phyloP scores from a whole-genome alignment of 2,888 invertebrate genomes.

The Spatulosminthurus flaviceps region DNA sequence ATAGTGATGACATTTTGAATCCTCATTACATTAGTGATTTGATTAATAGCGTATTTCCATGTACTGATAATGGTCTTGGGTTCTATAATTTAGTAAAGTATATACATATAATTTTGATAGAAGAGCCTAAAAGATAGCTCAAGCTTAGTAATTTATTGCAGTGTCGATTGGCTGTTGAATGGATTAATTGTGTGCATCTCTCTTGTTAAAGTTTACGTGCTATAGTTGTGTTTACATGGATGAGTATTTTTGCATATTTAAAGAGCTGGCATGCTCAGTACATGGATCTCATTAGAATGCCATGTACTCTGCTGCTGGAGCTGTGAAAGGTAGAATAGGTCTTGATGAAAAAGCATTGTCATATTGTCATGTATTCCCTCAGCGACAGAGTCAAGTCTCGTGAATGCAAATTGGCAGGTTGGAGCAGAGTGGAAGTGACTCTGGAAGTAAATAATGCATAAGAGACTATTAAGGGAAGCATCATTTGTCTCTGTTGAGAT shows the following conservation, averaged over 20 bases:
- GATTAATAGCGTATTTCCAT: not conserved
- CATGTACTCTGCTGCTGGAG: too few relatives aligned
- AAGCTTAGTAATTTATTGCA: not conserved
- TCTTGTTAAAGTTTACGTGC: not conserved
- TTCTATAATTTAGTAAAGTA: not conserved
- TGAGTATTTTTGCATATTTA: too few relatives aligned
- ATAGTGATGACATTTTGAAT: too few relatives aligned
- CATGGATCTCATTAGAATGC: too few relatives aligned
- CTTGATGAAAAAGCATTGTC: too few relatives aligned
- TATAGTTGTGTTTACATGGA: not conserved
- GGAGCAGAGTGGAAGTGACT: not conserved
- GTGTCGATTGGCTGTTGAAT: not conserved
- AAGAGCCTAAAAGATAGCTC: not conserved
- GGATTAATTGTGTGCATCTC: not conserved
- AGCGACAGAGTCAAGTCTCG: too few relatives aligned
- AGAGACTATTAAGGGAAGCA: not conserved
- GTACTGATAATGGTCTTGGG: not conserved
- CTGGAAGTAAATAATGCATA: not conserved
- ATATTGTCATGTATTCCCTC: too few relatives aligned
- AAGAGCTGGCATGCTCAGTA: too few relatives aligned
- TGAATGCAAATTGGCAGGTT: too few relatives aligned
- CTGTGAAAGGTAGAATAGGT: too few relatives aligned
- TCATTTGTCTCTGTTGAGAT: constrained; percentile 2
- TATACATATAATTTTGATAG: too few relatives aligned
- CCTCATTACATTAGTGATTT: not conserved